A percentile compares a stretch with the other conserved stretches of the same genome.
Conservation (phyloP, 2,113 vertebrate species). For the Benitochromis conjunctus region DNA sequence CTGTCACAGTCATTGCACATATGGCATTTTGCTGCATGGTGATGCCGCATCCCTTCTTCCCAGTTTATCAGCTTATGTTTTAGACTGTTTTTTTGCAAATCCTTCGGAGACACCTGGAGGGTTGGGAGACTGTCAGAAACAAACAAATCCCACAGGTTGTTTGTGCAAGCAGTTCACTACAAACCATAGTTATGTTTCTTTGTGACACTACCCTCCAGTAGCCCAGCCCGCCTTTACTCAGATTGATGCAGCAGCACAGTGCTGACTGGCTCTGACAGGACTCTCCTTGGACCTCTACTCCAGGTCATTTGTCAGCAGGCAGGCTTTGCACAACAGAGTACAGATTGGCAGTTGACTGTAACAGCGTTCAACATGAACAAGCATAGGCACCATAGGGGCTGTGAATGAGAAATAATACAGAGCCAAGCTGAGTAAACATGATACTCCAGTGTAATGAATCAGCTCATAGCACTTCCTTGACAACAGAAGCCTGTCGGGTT, state of each 20-base stretch:
- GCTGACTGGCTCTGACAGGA: slow-evolving; percentile 46
- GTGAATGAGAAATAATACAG: slow-evolving; percentile 52
- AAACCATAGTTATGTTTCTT: background rate
- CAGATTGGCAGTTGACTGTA: slow-evolving; percentile 54
- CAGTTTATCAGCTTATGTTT: background rate
- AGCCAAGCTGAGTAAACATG: slow-evolving; percentile 56
- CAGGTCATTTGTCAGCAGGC: slow-evolving; percentile 55
- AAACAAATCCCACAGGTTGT: background rate
- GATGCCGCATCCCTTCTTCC: background rate
- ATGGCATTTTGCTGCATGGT: background rate
- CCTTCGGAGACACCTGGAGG: background rate
- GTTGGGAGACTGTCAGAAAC: background rate
- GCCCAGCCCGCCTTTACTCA: background rate
- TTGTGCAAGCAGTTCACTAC: background rate
- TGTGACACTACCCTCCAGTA: background rate
- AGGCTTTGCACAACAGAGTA: slow-evolving; percentile 7
- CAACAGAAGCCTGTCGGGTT: slow-evolving; percentile 48
- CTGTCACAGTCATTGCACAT: background rate
- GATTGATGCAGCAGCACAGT: slow-evolving; percentile 32
- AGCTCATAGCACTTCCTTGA: slow-evolving; percentile 50
- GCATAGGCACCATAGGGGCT: slow-evolving; percentile 28
- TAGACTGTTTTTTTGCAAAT: background rate
- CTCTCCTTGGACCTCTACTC: slow-evolving; percentile 54
- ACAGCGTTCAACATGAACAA: slow-evolving; percentile 38
- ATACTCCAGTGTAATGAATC: slow-evolving; percentile 51